Evolutionary conservation across 2,888 invertebrate genomes (phyloP).

Genomic region (Corythucha ciliata): DNA sequence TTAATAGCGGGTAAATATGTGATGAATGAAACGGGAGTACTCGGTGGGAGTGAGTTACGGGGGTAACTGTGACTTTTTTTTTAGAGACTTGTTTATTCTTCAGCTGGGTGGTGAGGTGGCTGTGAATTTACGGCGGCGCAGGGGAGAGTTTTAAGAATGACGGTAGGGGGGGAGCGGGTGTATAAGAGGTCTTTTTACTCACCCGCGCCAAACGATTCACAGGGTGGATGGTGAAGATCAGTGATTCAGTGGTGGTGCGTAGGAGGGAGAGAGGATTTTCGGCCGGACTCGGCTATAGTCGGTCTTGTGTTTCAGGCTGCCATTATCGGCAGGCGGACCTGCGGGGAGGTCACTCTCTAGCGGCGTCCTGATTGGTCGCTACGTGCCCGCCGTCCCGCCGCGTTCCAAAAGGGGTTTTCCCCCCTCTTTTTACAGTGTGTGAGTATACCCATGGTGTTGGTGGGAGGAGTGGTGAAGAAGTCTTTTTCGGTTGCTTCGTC

Average conservation of each 20-base stretch:
- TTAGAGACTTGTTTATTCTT: too few species aligned
- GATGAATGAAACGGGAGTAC: too few species aligned
- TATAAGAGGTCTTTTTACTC: background rate
- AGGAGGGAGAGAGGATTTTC: conserved; percentile 27
- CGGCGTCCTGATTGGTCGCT: conserved; percentile 26
- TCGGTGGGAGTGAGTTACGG: too few species aligned
- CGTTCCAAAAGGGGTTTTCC: background rate
- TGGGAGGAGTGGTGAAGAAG: conserved; percentile 1
- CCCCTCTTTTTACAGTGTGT: background rate
- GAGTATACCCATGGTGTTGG: conserved; percentile 1
- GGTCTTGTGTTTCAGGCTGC: conserved; percentile 36
- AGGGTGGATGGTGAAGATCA: background rate
- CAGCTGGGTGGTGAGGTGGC: too few species aligned
- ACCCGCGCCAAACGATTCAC: background rate
- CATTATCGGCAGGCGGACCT: conserved; percentile 33
- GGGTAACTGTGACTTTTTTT: too few species aligned
- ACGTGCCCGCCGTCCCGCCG: conserved; percentile 5
- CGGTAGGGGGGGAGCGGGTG: background rate
- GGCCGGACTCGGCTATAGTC: conserved; percentile 31
- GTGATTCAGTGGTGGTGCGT: conserved; percentile 14
- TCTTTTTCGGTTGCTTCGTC: background rate
- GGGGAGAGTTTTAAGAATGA: too few species aligned
- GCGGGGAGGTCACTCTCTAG: conserved; percentile 26
- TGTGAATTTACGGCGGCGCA: too few species aligned
- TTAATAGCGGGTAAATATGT: too few species aligned